Evolutionary conservation across 2,888 invertebrate genomes (phyloP), one percentile per base, ranked within the genome.

Genomic region (Cerastoderma edule): DNA sequence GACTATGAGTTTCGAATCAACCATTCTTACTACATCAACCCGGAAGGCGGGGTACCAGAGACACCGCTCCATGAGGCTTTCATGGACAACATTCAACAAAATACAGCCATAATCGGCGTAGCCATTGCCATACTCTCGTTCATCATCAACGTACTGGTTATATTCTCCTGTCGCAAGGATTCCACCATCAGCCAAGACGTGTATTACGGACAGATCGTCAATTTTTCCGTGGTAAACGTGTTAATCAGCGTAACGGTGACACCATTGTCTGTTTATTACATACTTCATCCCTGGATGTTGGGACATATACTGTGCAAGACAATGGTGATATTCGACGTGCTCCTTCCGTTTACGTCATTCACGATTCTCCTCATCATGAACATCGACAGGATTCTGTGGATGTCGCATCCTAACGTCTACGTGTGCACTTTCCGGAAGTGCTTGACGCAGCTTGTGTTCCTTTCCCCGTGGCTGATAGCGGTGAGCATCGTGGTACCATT

Each of bases 221-320:
- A 82, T 54, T 69, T 82, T 13, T 77, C 67, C 2, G 30, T 75
- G 13, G 54, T 70, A 4, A 79, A 82, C 48, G 22, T 82, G 0
- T 5, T 76, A 1, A 70, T 70, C 8, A 60, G 76, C 16, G 22
- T 69, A n/a, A 77, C 79, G 67, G 74, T 79, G 24, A 65, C 77
- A 39, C 78, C 82, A 16, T 56, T 82, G 13, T 77, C 79, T 1
- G 70, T 82, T 1, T 77, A 82, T 28, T 69, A 69, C n/a, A 68
- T 79, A n/a, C 50, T 78, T 2, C 63, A 76, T 24, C 63, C 67
- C 0, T 82, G 82, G 82, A 32, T 74, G 33, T 53, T 82, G n/a
- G 82, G 82, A 19, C 56, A 79, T 22, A 27, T 54, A 6, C 10
- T 82, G 30, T 82, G 82, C 44, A 74, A 67, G 48, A 39, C 75